These are phyloP conservation scores for Terebella lapidaria DNA, from an alignment of 2,888 invertebrate genomes.

Conservation along the genomic window DNA sequence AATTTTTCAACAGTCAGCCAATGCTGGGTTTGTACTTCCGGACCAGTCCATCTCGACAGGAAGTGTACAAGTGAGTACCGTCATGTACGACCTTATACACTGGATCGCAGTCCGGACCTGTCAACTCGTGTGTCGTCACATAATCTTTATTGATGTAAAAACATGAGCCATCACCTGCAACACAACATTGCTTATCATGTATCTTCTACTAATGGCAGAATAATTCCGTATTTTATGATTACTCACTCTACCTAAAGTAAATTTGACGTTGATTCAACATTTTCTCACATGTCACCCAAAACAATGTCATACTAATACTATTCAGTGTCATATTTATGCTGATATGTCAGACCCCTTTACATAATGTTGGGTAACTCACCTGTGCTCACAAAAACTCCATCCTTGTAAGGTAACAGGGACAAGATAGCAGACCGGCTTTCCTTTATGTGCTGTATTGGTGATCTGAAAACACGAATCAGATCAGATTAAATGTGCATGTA, in stretches of 20 bases:
- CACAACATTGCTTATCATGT: too few species aligned
- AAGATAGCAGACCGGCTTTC: conserved; percentile 62
- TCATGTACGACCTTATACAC: conserved; percentile 63
- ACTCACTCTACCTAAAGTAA: too few species aligned
- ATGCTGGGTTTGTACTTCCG: conserved; percentile 63
- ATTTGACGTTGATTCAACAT: too few species aligned
- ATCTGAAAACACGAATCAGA: conserved; percentile 2
- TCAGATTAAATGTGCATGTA: too few species aligned
- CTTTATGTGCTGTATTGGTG: conserved; percentile 11
- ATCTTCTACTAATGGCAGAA: too few species aligned
- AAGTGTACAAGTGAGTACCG: conserved; percentile 60
- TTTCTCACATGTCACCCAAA: too few species aligned
- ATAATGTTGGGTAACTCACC: too few species aligned
- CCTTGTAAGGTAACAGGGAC: conserved; percentile 57
- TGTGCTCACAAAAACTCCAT: conserved; percentile 60
- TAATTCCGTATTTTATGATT: too few species aligned
- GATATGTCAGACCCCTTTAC: too few species aligned
- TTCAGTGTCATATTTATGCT: too few species aligned
- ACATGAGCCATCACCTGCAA: conserved; percentile 62
- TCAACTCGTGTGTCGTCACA: conserved; percentile 59
- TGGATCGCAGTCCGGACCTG: conserved; percentile 69
- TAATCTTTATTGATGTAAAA: conserved; percentile 56
- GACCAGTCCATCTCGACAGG: conserved; percentile 63
- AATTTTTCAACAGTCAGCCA: too few species aligned
- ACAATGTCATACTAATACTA: too few species aligned